Evolutionary conservation across 2,888 invertebrate genomes (phyloP), one percentile per base, ranked within the genome.

Genomic region (Chrysodeixis includens): DNA sequence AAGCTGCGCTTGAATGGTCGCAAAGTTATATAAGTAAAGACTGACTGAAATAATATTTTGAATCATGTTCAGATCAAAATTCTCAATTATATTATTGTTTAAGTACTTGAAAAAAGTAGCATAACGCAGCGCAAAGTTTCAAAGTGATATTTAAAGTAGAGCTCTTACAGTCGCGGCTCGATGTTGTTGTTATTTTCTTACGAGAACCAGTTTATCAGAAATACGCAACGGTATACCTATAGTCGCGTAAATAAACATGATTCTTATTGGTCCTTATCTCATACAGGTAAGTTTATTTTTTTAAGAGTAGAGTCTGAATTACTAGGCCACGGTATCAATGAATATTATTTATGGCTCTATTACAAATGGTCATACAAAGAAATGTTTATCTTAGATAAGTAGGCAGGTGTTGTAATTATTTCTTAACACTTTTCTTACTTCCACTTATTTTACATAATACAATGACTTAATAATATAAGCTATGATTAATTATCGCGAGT

Each of bases 401-500:
- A 61, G 68, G 61, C 62, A 62, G 57, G 26, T 26, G 6, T 26
- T 26, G 6, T 26, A 26, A 26, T 26, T 72, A 10, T 66, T 62
- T 16, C 30, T 20, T 12, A 16, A 55, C 14, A 22, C 9, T 62
- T 63, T 61, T 62, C 57, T 54, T 56, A 68, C 69, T 68, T 55
- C 54, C 61, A 58, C 63, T 71, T 71, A 69, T 65, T 83, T 85
- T 83, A 80, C 84, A 85, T 88, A 87, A 85, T 69, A 75, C 77
- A 76, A 82, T 60, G 51, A 59, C 66, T 71, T 69, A 71, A 71
- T 69, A 71, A 83, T 83, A 84, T 77, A 88, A 89, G 86, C 82
- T 90, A 88, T 82, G 79, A 79, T 85, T 84, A 84, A 87, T 87
- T 81, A 88, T 86, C 83, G 83, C 83, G 71, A 86, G 82, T 79